Evolutionary conservation across 1,140 invertebrate genomes (phyloP).

Genomic region (Drosophila yakuba): DNA sequence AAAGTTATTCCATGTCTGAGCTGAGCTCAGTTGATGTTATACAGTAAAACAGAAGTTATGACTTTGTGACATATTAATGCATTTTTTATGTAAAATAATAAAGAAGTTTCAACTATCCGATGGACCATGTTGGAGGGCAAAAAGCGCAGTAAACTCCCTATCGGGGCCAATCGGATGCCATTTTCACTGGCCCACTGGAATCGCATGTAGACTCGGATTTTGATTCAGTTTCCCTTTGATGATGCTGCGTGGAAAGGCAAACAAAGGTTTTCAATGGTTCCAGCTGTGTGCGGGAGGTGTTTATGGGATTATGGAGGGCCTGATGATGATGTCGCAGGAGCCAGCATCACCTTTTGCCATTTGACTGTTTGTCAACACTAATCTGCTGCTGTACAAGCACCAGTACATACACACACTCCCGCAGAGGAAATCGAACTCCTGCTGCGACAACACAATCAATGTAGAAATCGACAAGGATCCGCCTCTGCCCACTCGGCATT

Average conservation of each 20-base stretch:
- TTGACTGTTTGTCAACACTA: conserved; percentile 76
- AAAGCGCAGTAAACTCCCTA: conserved; percentile 30
- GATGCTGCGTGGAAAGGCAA: background rate
- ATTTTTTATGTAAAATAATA: conserved; percentile 69
- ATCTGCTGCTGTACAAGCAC: conserved; percentile 56
- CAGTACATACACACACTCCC: conserved; percentile 29
- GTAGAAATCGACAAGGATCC: conserved; percentile 66
- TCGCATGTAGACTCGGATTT: background rate
- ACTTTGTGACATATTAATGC: conserved; percentile 62
- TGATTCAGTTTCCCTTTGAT: conserved; percentile 28
- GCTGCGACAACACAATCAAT: conserved; percentile 77
- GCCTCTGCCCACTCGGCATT: conserved; percentile 50
- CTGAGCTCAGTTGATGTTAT: conserved; percentile 28
- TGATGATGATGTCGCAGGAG: conserved; percentile 24
- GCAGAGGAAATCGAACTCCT: conserved; percentile 59
- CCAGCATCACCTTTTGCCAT: conserved; percentile 39
- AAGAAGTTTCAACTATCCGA: conserved; percentile 29
- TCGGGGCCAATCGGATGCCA: conserved; percentile 47
- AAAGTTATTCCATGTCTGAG: conserved; percentile 57
- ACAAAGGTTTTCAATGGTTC: conserved; percentile 25
- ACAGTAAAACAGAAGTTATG: conserved; percentile 64
- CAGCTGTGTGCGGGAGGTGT: conserved; percentile 51
- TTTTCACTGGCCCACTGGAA: conserved; percentile 27
- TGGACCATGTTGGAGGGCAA: conserved; percentile 9
- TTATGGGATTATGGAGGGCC: conserved; percentile 69